Evolutionary conservation across 2,888 invertebrate genomes (phyloP), one percentile per base, ranked within the genome.

Genomic region (Neocrepidodera transversa): DNA sequence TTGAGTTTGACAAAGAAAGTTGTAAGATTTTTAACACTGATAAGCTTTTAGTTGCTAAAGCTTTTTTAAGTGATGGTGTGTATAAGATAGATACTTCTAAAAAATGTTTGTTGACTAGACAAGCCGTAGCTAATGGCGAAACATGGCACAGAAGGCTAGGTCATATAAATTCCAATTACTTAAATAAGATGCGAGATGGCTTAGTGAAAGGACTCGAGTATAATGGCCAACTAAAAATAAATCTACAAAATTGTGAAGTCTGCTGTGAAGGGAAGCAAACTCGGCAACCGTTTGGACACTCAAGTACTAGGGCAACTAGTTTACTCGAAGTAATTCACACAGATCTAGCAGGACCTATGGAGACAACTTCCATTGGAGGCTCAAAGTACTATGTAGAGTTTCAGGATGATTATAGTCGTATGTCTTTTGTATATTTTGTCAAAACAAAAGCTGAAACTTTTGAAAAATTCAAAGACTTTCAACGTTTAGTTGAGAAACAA

Each of bases 391-490:
- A n/a, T n/a, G n/a, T n/a, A n/a, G n/a, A n/a, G n/a, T n/a, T n/a
- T n/a, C n/a, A n/a, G n/a, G n/a, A n/a, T n/a, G n/a, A n/a, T n/a
- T n/a, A n/a, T n/a, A n/a, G n/a, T n/a, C n/a, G n/a, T n/a, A n/a
- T n/a, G n/a, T n/a, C n/a, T n/a, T n/a, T n/a, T n/a, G n/a, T n/a
- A n/a, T n/a, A n/a, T n/a, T n/a, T n/a, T n/a, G n/a, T n/a, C n/a
- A n/a, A n/a, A n/a, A 47, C 18, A 3, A 56, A 59, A 54, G 48
- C 1, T 20, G 49, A 54, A 38, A 47, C 49, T 4, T 54, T 59
- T 35, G 14, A 45, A 50, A 38, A 47, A 14, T 73, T 72, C 40
- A 65, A 68, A 58, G 56, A 72, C 8, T 75, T 72, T 48, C 72
- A 72, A 10, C 8, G 10, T 13, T 36, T 36, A 2, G 36, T 36